Evolutionary conservation across 2,888 invertebrate genomes (phyloP).

Genomic region (Agonopterix arenella): DNA sequence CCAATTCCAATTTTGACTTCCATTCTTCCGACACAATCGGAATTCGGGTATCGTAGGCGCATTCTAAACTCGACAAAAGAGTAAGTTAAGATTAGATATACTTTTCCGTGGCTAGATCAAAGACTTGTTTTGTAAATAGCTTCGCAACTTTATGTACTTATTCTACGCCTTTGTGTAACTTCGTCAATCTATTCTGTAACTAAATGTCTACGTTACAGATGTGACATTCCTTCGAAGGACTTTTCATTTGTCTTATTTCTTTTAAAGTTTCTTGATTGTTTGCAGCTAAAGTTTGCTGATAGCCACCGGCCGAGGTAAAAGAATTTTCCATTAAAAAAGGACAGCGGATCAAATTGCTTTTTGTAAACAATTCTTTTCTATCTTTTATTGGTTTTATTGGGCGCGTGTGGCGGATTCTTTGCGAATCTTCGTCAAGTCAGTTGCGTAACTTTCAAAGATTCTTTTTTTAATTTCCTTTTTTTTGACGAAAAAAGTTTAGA

Average conservation of each 20-base stretch:
- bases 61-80: not conserved
- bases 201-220: conserved; percentile 1
- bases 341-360: conserved; percentile 56
- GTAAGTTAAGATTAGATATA: not conserved
- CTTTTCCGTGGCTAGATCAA: not conserved
- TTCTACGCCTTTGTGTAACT: not conserved
- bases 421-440: conserved; percentile 2
- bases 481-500: too few species aligned
- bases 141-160: not conserved
- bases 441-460: too few species aligned
- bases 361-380: conserved; percentile 55
- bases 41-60: conserved; percentile 29
- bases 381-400: conserved; percentile 62
- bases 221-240: conserved; percentile 17
- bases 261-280: conserved; percentile 47
- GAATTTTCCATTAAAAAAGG: conserved; percentile 64
- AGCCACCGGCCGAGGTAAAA: conserved; percentile 42
- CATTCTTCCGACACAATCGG: conserved; percentile 28
- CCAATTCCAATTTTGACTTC: conserved; percentile 39
- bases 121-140: too few species aligned
- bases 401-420: conserved; percentile 46
- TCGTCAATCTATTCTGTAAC: not conserved
- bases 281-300: conserved; percentile 44
- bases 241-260: conserved; percentile 60
- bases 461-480: too few species aligned